Evolutionary conservation across 2,797 vertebrate species (phyloP), one percentile per base, ranked within the genome.

Genomic region (Phoxinus dragarum): DNA sequence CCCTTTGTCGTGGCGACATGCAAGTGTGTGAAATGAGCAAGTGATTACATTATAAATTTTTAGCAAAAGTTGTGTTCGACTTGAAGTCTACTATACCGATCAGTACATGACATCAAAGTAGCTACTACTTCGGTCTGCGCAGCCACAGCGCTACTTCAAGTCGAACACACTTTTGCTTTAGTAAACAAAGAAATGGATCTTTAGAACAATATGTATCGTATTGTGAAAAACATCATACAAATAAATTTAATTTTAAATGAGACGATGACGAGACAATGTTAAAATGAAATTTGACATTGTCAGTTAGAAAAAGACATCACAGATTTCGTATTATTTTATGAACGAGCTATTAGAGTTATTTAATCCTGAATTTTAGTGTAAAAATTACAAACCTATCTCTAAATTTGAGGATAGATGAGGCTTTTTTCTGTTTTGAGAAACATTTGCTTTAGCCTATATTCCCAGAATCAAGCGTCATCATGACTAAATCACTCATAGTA

Each of bases 401-500:
- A 80, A 49, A 23, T 67, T 2, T 21, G 7, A 80, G 7, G 31
- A n/a, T 49, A n/a, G 17, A 47, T 44, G 1, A 80, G 34, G 6
- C 2, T 23, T 4, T 68, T 67, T 69, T 47, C 14, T 81, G 66
- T 54, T 69, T 81, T 68, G 11, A 64, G 61, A 68, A 80, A 38
- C 12, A 38, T 36, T 64, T 69, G 79, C 8, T 68, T 81, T 17
- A 66, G 31, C 64, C 64, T 66, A 54, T 69, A 49, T 56, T 56
- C 12, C 34, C 19, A 67, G 59, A 47, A 84, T 67, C 3, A 17
- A 34, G 47, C 5, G 47, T 27, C 64, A 74, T 61, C 72, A 77
- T 78, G 19, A 72, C 66, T 85, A 11, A 38, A 68, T 75, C 66
- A 80, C n/a, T 80, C 42, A 9, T 49, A n/a, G 64, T 84, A 54